Evolutionary conservation across 2,888 invertebrate genomes (phyloP).

Genomic region (Antitype chi): DNA sequence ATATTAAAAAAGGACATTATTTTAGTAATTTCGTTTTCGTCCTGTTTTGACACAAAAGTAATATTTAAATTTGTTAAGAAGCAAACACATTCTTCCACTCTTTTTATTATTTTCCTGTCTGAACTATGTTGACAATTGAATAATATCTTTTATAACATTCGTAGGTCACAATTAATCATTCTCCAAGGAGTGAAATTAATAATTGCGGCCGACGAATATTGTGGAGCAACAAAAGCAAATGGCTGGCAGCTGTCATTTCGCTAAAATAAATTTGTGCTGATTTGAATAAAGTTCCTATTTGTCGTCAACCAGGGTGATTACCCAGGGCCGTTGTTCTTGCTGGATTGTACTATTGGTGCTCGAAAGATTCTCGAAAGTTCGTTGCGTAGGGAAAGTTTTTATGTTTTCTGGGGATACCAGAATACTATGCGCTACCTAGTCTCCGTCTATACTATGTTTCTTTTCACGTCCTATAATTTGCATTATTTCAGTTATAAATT

Average conservation of each 20-base stretch:
- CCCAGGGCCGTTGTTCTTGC: slow-evolving; percentile 67
- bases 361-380: slow-evolving; percentile 41
- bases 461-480: background rate
- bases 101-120: background rate
- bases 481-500: background rate
- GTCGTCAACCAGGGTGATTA: slow-evolving; percentile 79
- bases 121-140: slow-evolving; percentile 16
- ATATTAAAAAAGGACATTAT: background rate
- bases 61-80: background rate
- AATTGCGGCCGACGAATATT: slow-evolving; percentile 57
- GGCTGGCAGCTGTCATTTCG: slow-evolving; percentile 77
- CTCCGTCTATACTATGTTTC: background rate
- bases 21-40: background rate
- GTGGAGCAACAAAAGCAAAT: slow-evolving; percentile 76
- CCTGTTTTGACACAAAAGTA: background rate
- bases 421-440: background rate
- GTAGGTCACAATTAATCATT: slow-evolving; percentile 60
- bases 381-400: background rate
- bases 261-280: slow-evolving; percentile 81
- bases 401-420: background rate
- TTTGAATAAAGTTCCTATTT: slow-evolving; percentile 86
- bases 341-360: slow-evolving; percentile 59
- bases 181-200: slow-evolving; percentile 60
- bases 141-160: slow-evolving; percentile 41
- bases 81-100: background rate